phyloP scores from a whole-genome alignment of 2,888 invertebrate species.

The Oxyteleia sp. region DNA sequence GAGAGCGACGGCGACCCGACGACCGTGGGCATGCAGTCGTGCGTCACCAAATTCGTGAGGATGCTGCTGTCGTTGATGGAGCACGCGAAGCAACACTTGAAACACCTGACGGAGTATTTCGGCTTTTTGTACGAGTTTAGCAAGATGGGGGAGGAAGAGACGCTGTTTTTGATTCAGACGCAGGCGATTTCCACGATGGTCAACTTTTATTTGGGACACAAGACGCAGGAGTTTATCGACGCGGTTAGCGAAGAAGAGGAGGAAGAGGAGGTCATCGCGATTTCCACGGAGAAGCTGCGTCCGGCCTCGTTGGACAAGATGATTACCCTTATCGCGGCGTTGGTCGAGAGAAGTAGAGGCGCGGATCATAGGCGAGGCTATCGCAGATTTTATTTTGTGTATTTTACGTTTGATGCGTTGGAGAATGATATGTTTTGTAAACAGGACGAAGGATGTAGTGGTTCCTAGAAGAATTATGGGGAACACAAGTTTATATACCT shows the following conservation, averaged over 20 bases:
- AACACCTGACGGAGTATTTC: constrained; percentile 97
- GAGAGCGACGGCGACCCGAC: constrained; percentile 89
- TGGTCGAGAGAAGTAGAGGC: constrained; percentile 96
- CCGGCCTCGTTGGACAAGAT: constrained; percentile 98
- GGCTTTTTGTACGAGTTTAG: constrained; percentile 97
- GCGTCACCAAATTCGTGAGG: constrained; percentile 97
- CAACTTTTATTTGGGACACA: constrained; percentile 96
- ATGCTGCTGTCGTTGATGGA: constrained; percentile 96
- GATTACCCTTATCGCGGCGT: constrained; percentile 95
- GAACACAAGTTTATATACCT: too few relatives aligned
- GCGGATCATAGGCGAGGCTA: constrained; percentile 89
- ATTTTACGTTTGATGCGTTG: too few relatives aligned
- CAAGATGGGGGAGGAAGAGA: constrained; percentile 98
- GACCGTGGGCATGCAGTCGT: constrained; percentile 92
- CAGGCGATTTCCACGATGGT: constrained; percentile 97
- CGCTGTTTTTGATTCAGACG: constrained; percentile 94
- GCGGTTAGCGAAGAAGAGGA: constrained; percentile 92
- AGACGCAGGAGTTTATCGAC: constrained; percentile 91
- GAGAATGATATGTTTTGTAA: too few relatives aligned
- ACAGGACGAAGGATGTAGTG: too few relatives aligned
- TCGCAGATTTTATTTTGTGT: too few relatives aligned
- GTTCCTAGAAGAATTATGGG: too few relatives aligned
- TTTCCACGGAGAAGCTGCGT: constrained; percentile 92
- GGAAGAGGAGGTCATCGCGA: constrained; percentile 91
- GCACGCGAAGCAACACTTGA: constrained; percentile 94